Evolutionary conservation across 2,113 vertebrate genomes (phyloP).

Genomic region (Coturnix japonica): DNA sequence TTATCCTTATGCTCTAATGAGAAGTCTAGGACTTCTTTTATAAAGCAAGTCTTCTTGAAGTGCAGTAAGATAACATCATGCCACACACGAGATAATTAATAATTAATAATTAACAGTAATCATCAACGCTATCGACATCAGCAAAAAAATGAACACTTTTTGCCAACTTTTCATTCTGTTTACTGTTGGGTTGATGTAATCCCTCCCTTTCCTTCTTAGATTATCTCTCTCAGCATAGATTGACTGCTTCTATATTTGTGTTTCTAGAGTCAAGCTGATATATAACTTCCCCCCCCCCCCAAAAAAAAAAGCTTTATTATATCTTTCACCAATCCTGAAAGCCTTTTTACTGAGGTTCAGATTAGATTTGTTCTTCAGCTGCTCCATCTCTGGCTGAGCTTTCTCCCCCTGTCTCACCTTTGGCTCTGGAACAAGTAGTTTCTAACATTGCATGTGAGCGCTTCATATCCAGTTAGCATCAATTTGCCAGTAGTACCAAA

Average conservation of each 20-base stretch:
- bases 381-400: background rate
- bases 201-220: background rate
- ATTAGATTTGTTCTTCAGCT: background rate
- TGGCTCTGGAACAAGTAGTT: background rate
- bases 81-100: background rate
- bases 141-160: background rate
- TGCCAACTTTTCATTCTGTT: background rate
- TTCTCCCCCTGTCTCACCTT: background rate
- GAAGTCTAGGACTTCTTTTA: background rate
- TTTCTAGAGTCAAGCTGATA: background rate
- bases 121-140: background rate
- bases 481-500: background rate
- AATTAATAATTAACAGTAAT: background rate
- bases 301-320: background rate
- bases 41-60: background rate
- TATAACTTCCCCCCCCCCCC: background rate
- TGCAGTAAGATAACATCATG: background rate
- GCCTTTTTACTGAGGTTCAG: background rate
- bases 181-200: background rate
- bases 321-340: background rate
- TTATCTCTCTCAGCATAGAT: background rate
- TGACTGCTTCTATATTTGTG: background rate
- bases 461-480: background rate
- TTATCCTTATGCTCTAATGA: background rate
- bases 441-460: background rate